Conservation (phyloP, 2,888 invertebrate species). For the Athalia rosae region DNA sequence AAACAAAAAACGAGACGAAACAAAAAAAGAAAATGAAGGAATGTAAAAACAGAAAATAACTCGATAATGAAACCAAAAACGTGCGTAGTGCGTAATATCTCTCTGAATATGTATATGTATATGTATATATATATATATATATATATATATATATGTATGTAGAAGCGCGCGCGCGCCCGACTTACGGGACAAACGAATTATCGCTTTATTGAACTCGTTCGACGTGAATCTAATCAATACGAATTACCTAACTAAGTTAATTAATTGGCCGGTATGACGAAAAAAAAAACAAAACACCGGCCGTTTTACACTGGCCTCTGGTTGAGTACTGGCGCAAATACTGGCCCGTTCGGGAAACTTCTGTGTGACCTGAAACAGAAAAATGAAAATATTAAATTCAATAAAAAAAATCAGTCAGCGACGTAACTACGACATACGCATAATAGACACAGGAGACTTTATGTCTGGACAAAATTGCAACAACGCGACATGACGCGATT, state of each 20-base stretch:
- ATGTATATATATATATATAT: no score
- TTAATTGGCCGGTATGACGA: constrained; percentile 61
- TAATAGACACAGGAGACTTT: no score
- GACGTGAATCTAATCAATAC: constrained; percentile 21
- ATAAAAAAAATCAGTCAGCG: no score
- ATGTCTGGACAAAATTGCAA: no score
- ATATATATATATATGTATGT: no score
- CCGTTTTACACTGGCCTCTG: constrained; percentile 67
- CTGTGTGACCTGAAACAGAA: constrained; percentile 66
- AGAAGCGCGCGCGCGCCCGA: not conserved
- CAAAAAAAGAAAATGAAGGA: not conserved
- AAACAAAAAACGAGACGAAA: no score
- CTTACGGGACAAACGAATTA: constrained; percentile 11
- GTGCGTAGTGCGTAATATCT: no score
- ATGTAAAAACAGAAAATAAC: no score
- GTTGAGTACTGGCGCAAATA: constrained; percentile 72
- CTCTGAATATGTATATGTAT: no score
- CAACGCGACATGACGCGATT: no score
- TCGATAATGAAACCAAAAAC: no score
- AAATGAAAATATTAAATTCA: constrained; percentile 45
- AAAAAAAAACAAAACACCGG: constrained; percentile 59
- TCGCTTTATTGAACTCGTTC: constrained; percentile 10
- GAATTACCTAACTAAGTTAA: constrained; percentile 64
- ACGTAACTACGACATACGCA: no score
- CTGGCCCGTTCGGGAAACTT: constrained; percentile 67